These are phyloP conservation scores for Beris chalybata DNA, from an alignment of 2,888 invertebrate genomes.

Conservation along the genomic window DNA sequence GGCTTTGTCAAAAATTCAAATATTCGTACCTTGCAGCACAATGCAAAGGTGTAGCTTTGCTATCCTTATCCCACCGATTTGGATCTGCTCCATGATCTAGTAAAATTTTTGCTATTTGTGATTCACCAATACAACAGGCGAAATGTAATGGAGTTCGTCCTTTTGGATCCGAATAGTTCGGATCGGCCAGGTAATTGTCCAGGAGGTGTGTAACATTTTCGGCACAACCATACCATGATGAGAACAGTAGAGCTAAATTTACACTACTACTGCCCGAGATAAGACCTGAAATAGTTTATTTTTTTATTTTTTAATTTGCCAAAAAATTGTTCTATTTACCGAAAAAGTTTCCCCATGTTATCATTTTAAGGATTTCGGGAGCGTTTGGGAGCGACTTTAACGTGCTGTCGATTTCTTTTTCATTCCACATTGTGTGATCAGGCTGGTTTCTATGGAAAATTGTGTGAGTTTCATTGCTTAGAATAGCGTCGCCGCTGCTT, in stretches of 20 bases:
- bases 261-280: slow-evolving; percentile 49
- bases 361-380: slow-evolving; percentile 46
- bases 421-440: slow-evolving; percentile 52
- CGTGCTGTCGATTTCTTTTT: slow-evolving; percentile 50
- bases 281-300: slow-evolving; percentile 41
- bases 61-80: slow-evolving; percentile 71
- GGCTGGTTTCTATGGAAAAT: slow-evolving; percentile 50
- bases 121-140: slow-evolving; percentile 74
- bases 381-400: slow-evolving; percentile 47
- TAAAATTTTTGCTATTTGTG: slow-evolving; percentile 70
- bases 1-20: background rate
- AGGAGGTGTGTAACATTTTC: slow-evolving; percentile 49
- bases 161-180: slow-evolving; percentile 66
- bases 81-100: slow-evolving; percentile 70
- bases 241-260: slow-evolving; percentile 51
- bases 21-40: slow-evolving; percentile 69
- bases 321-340: slow-evolving; percentile 42
- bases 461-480: slow-evolving; percentile 51
- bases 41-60: slow-evolving; percentile 73
- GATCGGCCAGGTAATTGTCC: slow-evolving; percentile 58
- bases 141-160: slow-evolving; percentile 77
- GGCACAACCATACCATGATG: slow-evolving; percentile 48
- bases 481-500: slow-evolving; percentile 51
- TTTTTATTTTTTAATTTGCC: background rate
- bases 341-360: slow-evolving; percentile 47